phyloP scores from a whole-genome alignment of 2,797 vertebrate species.

The Alcedo quadribrachys region DNA sequence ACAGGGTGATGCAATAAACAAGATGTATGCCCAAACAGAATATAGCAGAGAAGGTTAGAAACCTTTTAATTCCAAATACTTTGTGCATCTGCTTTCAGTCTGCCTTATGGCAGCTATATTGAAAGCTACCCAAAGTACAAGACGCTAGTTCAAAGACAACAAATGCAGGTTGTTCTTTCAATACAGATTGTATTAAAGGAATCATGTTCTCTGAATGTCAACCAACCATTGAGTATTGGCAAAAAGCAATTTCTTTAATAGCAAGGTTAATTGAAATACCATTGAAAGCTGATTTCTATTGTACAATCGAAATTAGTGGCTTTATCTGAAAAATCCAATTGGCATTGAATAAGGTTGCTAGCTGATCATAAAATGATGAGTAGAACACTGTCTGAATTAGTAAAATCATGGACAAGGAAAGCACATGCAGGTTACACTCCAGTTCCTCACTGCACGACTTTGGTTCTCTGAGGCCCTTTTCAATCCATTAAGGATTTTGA shows the following conservation, averaged over 20 bases:
- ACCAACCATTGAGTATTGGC: conserved; percentile 52
- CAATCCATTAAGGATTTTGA: not conserved
- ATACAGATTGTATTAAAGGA: conserved; percentile 64
- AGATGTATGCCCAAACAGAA: not conserved
- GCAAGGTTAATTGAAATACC: conserved; percentile 73
- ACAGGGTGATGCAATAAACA: not conserved
- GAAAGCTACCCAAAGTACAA: conserved; percentile 1
- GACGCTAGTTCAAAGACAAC: conserved; percentile 8
- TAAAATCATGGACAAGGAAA: not conserved
- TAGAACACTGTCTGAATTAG: not conserved
- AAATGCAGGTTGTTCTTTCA: conserved; percentile 43
- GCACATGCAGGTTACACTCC: accelerated
- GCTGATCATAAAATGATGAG: conserved; percentile 41
- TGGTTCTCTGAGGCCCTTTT: not conserved
- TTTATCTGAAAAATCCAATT: conserved; percentile 69
- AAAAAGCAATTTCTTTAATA: conserved; percentile 72
- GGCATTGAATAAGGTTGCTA: conserved; percentile 63
- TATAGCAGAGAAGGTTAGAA: not conserved
- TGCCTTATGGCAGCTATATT: not conserved
- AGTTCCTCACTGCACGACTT: not conserved
- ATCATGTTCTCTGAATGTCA: conserved; percentile 54
- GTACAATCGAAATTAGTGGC: conserved; percentile 54
- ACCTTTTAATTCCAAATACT: conserved; percentile 3
- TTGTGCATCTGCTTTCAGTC: not conserved
- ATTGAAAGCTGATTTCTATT: conserved; percentile 62